A percentile compares a stretch with the other conserved stretches of the same genome.
Evolutionary conservation across 2,797 vertebrate species (phyloP).

Genomic region (Mormyrops attenuatus): DNA sequence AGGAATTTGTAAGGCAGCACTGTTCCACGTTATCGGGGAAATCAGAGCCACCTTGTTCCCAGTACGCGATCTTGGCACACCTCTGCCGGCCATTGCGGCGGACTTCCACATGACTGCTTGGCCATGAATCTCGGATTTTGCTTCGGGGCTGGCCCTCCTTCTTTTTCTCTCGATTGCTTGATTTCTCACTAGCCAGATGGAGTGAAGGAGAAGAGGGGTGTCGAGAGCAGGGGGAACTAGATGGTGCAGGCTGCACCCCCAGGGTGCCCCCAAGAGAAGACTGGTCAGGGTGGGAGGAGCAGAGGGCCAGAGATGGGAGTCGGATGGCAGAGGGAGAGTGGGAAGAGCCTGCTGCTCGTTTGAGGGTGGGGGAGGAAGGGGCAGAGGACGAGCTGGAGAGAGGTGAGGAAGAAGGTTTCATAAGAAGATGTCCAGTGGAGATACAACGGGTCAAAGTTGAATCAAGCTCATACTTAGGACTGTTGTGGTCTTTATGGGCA

Average conservation of each 20-base stretch:
- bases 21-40: conserved; percentile 5
- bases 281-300: conserved; percentile 14
- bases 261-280: not conserved
- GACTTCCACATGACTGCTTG: conserved; percentile 9
- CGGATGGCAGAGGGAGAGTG: not conserved
- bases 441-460: conserved; percentile 26
- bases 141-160: not conserved
- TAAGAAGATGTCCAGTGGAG: not conserved
- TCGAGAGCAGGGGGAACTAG: not conserved
- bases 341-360: not conserved
- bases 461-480: not conserved
- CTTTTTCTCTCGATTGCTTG: not conserved
- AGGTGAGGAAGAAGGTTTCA: not conserved
- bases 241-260: not conserved
- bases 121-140: conserved; percentile 11
- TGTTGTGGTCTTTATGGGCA: conserved; percentile 6
- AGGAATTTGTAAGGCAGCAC: not conserved
- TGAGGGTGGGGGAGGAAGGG: conserved; percentile 19
- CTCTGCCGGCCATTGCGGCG: not conserved
- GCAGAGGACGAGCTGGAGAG: not conserved
- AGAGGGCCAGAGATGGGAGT: not conserved
- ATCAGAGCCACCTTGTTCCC: conserved; percentile 5
- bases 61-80: not conserved
- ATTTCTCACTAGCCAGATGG: conserved; percentile 23
- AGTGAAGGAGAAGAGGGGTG: not conserved